Evolutionary conservation across 2,797 vertebrate genomes (phyloP).

Genomic region (Sphenodon punctatus): DNA sequence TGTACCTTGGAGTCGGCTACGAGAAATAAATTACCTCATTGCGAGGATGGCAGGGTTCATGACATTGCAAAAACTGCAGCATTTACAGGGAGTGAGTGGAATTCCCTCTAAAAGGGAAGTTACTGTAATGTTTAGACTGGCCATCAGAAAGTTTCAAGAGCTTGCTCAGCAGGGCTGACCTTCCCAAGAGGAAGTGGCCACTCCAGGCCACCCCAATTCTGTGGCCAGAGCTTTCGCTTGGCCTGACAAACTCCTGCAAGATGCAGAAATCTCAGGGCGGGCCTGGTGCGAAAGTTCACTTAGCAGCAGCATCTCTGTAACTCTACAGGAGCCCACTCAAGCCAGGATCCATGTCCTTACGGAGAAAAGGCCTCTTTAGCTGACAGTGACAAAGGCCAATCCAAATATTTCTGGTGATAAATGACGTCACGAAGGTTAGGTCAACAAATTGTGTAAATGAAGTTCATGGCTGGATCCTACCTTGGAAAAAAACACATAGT

Average conservation of each 20-base stretch:
- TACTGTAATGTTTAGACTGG: not conserved
- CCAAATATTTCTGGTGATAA: not conserved
- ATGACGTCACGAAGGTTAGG: not conserved
- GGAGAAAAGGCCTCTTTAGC: not conserved
- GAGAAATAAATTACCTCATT: not conserved
- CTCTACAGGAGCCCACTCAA: not conserved
- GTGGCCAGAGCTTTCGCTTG: too few relatives aligned
- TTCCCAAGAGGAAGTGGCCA: too few relatives aligned
- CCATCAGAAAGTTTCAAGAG: not conserved
- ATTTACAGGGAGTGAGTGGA: not conserved
- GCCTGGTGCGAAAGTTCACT: not conserved
- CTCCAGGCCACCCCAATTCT: too few relatives aligned
- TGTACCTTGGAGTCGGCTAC: not conserved
- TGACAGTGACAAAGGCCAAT: not conserved
- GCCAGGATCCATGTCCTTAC: not conserved
- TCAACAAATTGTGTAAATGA: not conserved
- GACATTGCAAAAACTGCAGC: not conserved
- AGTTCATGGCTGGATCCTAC: not conserved
- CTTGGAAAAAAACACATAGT: not conserved
- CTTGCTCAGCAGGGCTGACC: too few relatives aligned
- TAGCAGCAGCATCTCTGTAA: not conserved
- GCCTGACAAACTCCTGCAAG: too few relatives aligned
- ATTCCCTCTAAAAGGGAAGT: not conserved
- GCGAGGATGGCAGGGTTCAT: not conserved
- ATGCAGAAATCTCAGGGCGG: accelerated